Conservation (phyloP, 2,888 invertebrate species). For the Drosophila paramelanica region DNA sequence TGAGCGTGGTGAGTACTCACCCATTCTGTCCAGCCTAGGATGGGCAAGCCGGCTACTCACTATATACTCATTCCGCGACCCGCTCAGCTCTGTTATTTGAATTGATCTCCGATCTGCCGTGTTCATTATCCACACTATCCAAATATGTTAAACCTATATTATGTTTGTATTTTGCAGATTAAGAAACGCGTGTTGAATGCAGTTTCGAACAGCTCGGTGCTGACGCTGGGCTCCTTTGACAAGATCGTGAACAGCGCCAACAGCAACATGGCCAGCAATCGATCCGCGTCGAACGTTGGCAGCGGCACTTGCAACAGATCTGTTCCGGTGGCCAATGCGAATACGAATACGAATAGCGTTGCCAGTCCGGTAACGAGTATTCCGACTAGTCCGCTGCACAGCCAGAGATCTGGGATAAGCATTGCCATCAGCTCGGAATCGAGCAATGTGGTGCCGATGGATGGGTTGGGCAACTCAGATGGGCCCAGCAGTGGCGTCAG, state of each 20-base stretch:
- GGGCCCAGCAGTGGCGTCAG: no score
- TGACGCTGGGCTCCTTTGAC: constrained; percentile 50
- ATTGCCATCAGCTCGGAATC: neutral
- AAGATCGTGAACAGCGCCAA: constrained; percentile 7
- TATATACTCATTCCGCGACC: no score
- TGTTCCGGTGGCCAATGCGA: neutral
- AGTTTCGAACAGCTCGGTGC: constrained; percentile 56
- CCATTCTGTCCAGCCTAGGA: no score
- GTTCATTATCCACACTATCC: no score
- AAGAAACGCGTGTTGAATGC: constrained; percentile 84
- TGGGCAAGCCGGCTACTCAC: no score
- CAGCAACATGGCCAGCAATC: neutral
- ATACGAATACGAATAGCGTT: no score
- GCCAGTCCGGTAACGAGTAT: neutral
- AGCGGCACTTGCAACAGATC: neutral
- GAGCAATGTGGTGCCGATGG: neutral
- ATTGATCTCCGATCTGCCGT: no score
- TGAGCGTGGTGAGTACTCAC: constrained; percentile 69
- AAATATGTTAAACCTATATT: no score
- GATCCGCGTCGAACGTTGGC: neutral
- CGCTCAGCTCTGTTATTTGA: no score
- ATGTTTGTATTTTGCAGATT: constrained; percentile 64
- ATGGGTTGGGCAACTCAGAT: no score
- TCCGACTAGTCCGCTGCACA: neutral
- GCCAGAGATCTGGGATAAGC: neutral